phyloP scores from a whole-genome alignment of 2,888 invertebrate genomes.

The Pseudococcus jackbeardsleyi region DNA sequence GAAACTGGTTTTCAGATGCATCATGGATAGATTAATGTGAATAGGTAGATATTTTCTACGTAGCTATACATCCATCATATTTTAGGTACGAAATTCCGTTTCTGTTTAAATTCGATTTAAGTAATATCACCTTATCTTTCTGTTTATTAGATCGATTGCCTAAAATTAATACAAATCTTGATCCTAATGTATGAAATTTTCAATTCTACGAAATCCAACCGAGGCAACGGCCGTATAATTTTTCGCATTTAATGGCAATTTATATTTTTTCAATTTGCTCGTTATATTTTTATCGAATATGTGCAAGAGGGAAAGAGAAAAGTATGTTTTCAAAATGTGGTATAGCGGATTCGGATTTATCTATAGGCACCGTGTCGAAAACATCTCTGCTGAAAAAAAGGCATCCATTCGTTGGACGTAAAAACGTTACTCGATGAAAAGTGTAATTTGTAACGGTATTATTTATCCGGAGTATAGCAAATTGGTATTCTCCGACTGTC shows the following conservation, averaged over 20 bases:
- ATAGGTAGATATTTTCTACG: not conserved
- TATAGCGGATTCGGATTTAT: too few relatives aligned
- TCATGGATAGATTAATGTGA: conserved; percentile 43
- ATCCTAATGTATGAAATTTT: not conserved
- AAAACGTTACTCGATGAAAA: conserved; percentile 43
- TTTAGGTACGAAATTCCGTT: not conserved
- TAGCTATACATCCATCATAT: conserved; percentile 18
- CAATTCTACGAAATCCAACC: not conserved
- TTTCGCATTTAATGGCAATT: not conserved
- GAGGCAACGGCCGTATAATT: not conserved
- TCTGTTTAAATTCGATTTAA: too few relatives aligned
- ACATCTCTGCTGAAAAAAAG: not conserved
- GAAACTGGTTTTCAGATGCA: conserved; percentile 17
- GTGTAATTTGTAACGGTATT: conserved; percentile 55
- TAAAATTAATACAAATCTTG: not conserved
- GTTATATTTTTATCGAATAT: not conserved
- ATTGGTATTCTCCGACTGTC: conserved; percentile 58
- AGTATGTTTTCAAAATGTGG: too few relatives aligned
- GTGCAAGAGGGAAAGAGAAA: too few relatives aligned
- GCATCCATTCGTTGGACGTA: not conserved
- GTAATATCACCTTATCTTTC: not conserved
- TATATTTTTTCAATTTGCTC: not conserved
- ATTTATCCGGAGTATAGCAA: conserved; percentile 25
- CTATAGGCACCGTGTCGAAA: not conserved
- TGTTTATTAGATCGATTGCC: not conserved